Evolutionary conservation across 2,113 vertebrate species (phyloP).

Genomic region (Clarias macrocephalus): DNA sequence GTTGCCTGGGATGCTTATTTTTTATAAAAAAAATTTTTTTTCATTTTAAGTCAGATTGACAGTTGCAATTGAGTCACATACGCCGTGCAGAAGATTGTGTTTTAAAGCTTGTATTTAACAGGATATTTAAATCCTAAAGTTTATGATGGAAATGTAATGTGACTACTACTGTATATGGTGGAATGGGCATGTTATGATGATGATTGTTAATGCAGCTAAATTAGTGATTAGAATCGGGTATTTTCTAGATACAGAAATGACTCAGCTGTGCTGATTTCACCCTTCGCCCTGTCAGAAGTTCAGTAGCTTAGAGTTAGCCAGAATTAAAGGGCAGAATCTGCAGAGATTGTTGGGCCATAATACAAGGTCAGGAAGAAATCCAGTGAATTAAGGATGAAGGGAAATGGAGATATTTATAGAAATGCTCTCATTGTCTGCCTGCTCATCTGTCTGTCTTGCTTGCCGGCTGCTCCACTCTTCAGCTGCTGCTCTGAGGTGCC

Average conservation of each 20-base stretch:
- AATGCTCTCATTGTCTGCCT: conserved; percentile 61
- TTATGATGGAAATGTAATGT: neutral
- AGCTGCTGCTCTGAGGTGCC: conserved; percentile 49
- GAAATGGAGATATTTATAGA: conserved; percentile 54
- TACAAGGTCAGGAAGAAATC: conserved; percentile 44
- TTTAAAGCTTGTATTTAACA: neutral
- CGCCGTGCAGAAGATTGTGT: neutral
- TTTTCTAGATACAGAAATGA: neutral
- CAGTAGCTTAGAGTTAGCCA: neutral
- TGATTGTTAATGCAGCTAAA: neutral
- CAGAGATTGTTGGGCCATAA: conserved; percentile 31
- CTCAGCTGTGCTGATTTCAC: neutral
- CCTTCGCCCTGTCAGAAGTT: neutral
- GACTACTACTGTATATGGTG: neutral
- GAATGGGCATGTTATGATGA: too few species aligned
- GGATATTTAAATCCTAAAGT: neutral
- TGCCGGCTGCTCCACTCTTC: conserved; percentile 67
- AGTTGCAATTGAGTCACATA: neutral
- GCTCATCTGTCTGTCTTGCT: conserved; percentile 68
- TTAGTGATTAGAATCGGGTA: neutral
- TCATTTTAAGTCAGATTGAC: neutral
- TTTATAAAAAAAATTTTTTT: neutral
- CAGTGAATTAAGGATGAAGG: conserved; percentile 24
- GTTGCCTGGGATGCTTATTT: neutral
- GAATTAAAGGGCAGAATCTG: neutral